Conservation (phyloP, 2,797 vertebrate genomes). For the Sebastes minor region DNA sequence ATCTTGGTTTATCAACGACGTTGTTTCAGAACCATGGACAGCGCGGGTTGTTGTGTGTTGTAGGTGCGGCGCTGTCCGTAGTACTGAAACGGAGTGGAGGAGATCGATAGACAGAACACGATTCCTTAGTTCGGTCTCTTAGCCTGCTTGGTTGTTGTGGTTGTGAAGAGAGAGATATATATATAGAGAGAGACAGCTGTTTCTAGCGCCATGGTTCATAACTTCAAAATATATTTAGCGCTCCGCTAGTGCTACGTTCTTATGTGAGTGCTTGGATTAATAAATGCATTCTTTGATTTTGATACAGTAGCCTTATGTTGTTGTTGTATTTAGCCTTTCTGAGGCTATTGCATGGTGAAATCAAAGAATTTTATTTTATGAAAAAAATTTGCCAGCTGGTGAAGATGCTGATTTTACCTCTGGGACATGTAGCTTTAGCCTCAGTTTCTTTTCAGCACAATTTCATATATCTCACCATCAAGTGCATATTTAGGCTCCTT, state of each 20-base stretch:
- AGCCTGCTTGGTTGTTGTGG: neutral
- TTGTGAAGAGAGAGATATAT: too few species aligned
- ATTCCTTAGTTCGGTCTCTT: neutral
- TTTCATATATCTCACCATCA: too few species aligned
- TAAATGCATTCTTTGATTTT: neutral
- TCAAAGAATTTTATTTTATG: too few species aligned
- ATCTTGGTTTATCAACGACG: neutral
- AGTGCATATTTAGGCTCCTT: too few species aligned
- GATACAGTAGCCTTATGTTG: neutral
- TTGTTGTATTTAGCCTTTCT: neutral
- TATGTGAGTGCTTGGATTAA: neutral
- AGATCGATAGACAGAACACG: neutral
- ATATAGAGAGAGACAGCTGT: too few species aligned
- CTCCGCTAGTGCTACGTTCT: neutral
- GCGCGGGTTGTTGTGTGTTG: neutral
- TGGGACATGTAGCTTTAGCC: too few species aligned
- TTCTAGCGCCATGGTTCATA: neutral
- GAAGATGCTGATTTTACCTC: too few species aligned
- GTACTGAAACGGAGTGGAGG: neutral
- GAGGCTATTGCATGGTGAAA: neutral
- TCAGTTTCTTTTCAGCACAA: too few species aligned
- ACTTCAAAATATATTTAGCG: neutral
- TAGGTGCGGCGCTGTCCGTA: neutral
- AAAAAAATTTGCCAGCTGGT: too few species aligned
- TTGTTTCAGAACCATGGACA: neutral